A percentile compares a stretch with the other conserved stretches of the same genome.
Evolutionary conservation across 2,888 invertebrate genomes (phyloP).

Genomic region (Heteromyza rotundicornis): DNA sequence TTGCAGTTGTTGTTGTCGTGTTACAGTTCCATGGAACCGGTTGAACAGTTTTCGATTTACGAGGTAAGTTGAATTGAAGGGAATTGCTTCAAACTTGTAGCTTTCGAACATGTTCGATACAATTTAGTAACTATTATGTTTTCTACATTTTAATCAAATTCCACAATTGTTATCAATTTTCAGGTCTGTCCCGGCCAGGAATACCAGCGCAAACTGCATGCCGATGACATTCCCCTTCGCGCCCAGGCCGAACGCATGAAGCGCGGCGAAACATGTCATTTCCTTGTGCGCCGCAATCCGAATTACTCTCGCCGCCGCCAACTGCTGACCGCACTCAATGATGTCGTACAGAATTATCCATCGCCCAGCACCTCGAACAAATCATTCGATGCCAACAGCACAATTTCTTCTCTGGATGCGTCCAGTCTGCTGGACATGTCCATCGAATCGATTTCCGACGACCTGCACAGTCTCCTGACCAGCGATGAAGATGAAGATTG

Average conservation of each 20-base stretch:
- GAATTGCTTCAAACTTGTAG: background rate
- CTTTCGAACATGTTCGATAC: background rate
- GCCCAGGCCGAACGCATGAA: conserved; percentile 78
- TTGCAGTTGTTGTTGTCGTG: conserved; percentile 83
- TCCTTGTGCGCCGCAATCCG: conserved; percentile 81
- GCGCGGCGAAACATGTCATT: conserved; percentile 74
- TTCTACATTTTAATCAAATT: too few species aligned
- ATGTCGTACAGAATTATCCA: conserved; percentile 36
- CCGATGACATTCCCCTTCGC: conserved; percentile 82
- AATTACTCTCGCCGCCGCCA: conserved; percentile 69
- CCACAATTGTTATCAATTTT: conserved; percentile 29
- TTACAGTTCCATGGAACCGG: conserved; percentile 81
- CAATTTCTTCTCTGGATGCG: conserved; percentile 33
- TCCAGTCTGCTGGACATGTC: conserved; percentile 55
- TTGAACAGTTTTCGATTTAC: conserved; percentile 86
- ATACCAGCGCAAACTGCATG: conserved; percentile 86
- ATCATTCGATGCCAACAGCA: conserved; percentile 36
- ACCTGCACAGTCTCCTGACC: conserved; percentile 42
- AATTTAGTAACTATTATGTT: background rate
- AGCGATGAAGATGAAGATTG: conserved; percentile 48
- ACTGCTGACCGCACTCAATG: conserved; percentile 57
- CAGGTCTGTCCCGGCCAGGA: conserved; percentile 79
- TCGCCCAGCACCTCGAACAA: conserved; percentile 25
- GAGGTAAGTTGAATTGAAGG: conserved; percentile 68
- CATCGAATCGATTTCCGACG: conserved; percentile 53